These are phyloP conservation scores for Gallinago media DNA, from an alignment of 2,113 vertebrate species.

Conservation along the genomic window DNA sequence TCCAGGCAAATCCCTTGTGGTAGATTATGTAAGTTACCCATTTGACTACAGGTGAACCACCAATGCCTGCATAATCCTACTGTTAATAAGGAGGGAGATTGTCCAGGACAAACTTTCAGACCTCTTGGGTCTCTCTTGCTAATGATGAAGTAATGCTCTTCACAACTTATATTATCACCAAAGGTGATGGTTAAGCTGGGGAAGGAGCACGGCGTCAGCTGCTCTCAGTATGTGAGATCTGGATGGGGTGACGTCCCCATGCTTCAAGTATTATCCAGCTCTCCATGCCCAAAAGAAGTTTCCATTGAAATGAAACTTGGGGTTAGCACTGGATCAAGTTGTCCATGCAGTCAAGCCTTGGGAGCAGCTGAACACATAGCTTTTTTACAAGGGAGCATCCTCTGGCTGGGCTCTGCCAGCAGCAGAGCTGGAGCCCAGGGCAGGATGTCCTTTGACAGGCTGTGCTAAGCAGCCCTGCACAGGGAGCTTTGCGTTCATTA, in stretches of 20 bases:
- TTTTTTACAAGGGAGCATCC: not conserved
- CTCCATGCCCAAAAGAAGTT: not conserved
- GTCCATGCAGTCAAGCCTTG: not conserved
- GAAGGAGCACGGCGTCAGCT: not conserved
- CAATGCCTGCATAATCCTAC: not conserved
- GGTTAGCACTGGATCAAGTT: not conserved
- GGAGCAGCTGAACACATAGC: not conserved
- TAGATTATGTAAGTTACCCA: conserved; percentile 5
- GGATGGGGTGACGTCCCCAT: not conserved
- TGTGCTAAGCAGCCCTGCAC: not conserved
- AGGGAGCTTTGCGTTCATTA: not conserved
- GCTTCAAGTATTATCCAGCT: not conserved
- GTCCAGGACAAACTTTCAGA: not conserved
- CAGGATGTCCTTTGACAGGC: not conserved
- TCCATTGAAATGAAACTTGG: not conserved
- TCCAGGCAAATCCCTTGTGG: not conserved
- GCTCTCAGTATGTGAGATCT: not conserved
- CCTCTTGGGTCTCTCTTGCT: not conserved
- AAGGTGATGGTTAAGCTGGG: not conserved
- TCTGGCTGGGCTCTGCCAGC: not conserved
- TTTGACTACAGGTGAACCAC: not conserved
- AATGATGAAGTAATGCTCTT: not conserved
- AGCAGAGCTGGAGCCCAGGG: not conserved
- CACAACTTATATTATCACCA: fast-evolving
- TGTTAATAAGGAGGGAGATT: not conserved